These are phyloP conservation scores for Phylloscopus collybita DNA, from an alignment of 2,797 vertebrate genomes.

Conservation along the genomic window DNA sequence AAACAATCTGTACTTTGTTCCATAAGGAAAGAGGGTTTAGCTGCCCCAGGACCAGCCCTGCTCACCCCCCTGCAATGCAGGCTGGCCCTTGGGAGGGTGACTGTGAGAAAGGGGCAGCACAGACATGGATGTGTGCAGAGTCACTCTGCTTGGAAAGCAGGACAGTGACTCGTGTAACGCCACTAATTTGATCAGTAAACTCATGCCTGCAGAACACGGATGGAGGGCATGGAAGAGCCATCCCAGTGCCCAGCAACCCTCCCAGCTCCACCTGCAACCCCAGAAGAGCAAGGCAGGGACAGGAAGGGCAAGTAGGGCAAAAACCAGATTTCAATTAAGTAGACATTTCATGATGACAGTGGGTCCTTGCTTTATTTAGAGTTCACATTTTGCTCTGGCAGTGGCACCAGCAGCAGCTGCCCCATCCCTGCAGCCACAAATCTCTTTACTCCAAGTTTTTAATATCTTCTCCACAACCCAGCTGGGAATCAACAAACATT, in stretches of 20 bases:
- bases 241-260: background rate
- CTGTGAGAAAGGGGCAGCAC: background rate
- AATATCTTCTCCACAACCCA: background rate
- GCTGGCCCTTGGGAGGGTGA: background rate
- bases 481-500: background rate
- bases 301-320: background rate
- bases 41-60: background rate
- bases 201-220: background rate
- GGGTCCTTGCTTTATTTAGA: rapidly evolving
- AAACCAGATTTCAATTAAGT: background rate
- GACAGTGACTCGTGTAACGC: slow-evolving; percentile 46
- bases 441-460: background rate
- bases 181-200: slow-evolving; percentile 44
- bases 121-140: background rate
- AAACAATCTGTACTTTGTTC: background rate
- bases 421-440: background rate
- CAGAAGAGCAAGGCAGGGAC: background rate
- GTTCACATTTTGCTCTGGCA: background rate
- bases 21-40: background rate
- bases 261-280: background rate
- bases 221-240: background rate
- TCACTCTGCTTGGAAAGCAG: slow-evolving; percentile 60
- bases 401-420: rapidly evolving
- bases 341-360: background rate
- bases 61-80: background rate